phyloP scores from a whole-genome alignment of 1,140 invertebrate genomes.

The Drosophila serrata region DNA sequence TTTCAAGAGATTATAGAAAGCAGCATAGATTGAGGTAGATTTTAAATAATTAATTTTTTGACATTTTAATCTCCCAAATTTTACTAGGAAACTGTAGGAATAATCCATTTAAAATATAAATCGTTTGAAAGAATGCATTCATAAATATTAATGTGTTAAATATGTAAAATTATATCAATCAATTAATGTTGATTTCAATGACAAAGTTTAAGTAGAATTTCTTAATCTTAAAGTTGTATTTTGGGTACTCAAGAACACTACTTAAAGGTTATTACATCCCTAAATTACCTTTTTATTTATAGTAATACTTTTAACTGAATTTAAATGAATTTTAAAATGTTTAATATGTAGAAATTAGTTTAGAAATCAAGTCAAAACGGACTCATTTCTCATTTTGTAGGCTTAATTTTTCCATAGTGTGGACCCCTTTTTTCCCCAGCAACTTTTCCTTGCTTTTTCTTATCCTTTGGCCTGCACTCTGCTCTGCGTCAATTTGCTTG shows the following conservation, averaged over 20 bases:
- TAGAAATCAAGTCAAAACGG: no score
- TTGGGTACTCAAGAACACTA: no score
- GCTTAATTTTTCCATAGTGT: background rate
- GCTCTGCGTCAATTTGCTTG: slow-evolving; percentile 76
- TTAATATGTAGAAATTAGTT: background rate
- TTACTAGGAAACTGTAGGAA: background rate
- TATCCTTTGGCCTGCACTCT: slow-evolving; percentile 23
- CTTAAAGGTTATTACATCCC: no score
- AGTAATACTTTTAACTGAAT: no score
- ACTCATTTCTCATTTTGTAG: no score
- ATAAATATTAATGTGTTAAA: background rate
- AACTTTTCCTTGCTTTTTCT: slow-evolving; percentile 18
- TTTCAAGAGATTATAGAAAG: no score
- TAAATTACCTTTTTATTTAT: no score
- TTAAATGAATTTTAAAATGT: no score
- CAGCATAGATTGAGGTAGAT: background rate
- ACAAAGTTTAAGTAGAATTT: background rate
- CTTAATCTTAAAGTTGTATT: no score
- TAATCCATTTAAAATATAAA: background rate
- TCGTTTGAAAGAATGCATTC: background rate
- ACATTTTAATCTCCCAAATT: background rate
- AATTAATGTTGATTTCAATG: no score
- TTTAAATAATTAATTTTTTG: background rate
- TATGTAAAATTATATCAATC: no score
- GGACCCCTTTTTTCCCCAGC: slow-evolving; percentile 15